Evolutionary conservation across 2,888 invertebrate species (phyloP), one percentile per base, ranked within the genome.

Genomic region (Mythimna pallens): DNA sequence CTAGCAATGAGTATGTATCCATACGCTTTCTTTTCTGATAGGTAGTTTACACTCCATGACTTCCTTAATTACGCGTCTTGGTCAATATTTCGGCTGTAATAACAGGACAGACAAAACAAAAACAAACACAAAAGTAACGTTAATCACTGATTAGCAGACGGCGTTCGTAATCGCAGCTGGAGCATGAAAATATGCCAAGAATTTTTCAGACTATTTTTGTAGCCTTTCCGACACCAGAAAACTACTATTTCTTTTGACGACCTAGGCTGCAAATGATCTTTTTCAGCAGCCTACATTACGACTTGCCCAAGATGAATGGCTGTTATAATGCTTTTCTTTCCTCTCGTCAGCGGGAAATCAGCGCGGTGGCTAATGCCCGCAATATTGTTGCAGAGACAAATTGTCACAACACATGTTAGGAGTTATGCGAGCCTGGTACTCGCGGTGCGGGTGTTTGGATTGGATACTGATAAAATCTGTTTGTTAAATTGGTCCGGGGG

Each of bases 341-440:
- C 54, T 83, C 68, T 83, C 69, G 72, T 70, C 77, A 68, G 77
- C 10, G 30, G 67, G 76, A 57, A 84, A 86, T 87, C 84, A 86
- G 82, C 74, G 87, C 76, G 83, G 78, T 65, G 69, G 75, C 75
- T 84, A 84, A 86, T 86, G 77, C 61, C 76, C 69, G 82, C 82
- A 82, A 86, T 90, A 89, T 91, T 90, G 89, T 89, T 82, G 70
- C 43, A 67, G 83, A 89, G 89, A 92, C 90, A 90, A 90, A 91
- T 92, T 88, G 87, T 86, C 87, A 84, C 89, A 87, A 88, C 92
- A 91, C 87, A 86, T 91, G 91, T 88, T 81, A 81, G 80, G 73
- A 84, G 82, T 84, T 82, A 82, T 81, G 82, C 76, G 52, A 54
- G 9, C 43, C 65, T 63, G 22, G 57, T 62, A 82, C 68, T 91